phyloP scores from a whole-genome alignment of 2,888 invertebrate genomes.

The Heliconius cydno region DNA sequence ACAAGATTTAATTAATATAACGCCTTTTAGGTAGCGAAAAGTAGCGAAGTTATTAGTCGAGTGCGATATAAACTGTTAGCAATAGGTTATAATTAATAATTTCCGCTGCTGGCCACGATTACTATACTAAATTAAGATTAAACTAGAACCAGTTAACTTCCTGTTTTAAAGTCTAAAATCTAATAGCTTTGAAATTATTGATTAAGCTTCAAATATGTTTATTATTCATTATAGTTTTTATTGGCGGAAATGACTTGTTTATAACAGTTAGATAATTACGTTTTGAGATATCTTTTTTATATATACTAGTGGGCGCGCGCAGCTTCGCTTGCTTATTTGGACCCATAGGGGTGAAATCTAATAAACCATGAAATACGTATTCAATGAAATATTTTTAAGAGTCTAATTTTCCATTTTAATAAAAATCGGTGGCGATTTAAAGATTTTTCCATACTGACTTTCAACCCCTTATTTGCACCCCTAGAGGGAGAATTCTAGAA shows the following conservation, averaged over 20 bases:
- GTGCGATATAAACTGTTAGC: slow-evolving; percentile 40
- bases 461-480: too few relatives aligned
- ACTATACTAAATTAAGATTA: slow-evolving; percentile 48
- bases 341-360: too few relatives aligned
- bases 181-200: slow-evolving; percentile 45
- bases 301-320: too few relatives aligned
- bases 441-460: too few relatives aligned
- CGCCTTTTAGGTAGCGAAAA: slow-evolving; percentile 35
- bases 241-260: slow-evolving; percentile 38
- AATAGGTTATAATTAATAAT: slow-evolving; percentile 49
- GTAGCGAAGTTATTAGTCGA: slow-evolving; percentile 29
- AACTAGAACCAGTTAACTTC: slow-evolving; percentile 48
- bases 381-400: too few relatives aligned
- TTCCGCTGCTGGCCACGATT: slow-evolving; percentile 48
- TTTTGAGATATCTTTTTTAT: slow-evolving; percentile 6
- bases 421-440: too few relatives aligned
- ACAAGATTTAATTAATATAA: slow-evolving; percentile 9
- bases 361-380: too few relatives aligned
- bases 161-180: slow-evolving; percentile 47
- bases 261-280: slow-evolving; percentile 32
- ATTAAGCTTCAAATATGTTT: slow-evolving; percentile 44
- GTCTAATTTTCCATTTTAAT: too few relatives aligned
- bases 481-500: too few relatives aligned
- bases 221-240: slow-evolving; percentile 39
- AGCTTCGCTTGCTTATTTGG: too few relatives aligned